Base-by-base conservation (phyloP, 2,797 vertebrate genomes). In the Spizella passerina region DNA sequence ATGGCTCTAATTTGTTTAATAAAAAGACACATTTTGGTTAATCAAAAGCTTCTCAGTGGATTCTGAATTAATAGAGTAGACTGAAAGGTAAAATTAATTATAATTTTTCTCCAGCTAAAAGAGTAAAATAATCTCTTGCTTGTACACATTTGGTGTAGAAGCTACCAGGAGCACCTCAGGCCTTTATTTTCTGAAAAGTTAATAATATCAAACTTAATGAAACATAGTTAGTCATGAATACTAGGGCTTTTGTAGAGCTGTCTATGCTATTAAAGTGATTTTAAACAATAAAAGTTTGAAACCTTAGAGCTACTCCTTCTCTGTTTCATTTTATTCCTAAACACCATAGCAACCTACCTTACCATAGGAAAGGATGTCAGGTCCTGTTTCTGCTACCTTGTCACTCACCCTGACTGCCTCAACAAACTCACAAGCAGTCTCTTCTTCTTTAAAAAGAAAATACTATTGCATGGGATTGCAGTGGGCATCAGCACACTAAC, bases 41-140 rank as follows among this genome's bases (percentile, higher is more conserved):
- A 92, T 95, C 68, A 77, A 88, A 94, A 84, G 41, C 43, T 90
- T 91, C 78, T 94, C 81, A 44, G 44, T 71, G 49, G 64, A 92
- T 94, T 90, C 71, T 52, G 61, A 95, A 87, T 76, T 88, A 93
- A 78, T 39, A 53, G 36, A 56, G n/a, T n/a, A 82, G 41, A 73
- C 81, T 94, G 83, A 92, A 52, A 86, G 49, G 83, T 82, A 90
- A 88, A 90, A 92, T 91, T 90, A 90, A 90, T 90, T 77, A 88
- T 50, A 65, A 4, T 73, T 94, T 84, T 85, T 60, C 34, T 93
- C 11, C 38, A 36, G 4, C 23, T 78, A 39, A 72, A 91, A 82
- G n/a, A 79, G 19, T 55, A 78, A 69, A 93, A 84, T 32, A 63
- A 56, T 86, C 44, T 82, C 38, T 53, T 60, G 24, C 32, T 83